Evolutionary conservation across 2,797 vertebrate species (phyloP), one percentile per base, ranked within the genome.

Genomic region (Rhinoraja longicauda): DNA sequence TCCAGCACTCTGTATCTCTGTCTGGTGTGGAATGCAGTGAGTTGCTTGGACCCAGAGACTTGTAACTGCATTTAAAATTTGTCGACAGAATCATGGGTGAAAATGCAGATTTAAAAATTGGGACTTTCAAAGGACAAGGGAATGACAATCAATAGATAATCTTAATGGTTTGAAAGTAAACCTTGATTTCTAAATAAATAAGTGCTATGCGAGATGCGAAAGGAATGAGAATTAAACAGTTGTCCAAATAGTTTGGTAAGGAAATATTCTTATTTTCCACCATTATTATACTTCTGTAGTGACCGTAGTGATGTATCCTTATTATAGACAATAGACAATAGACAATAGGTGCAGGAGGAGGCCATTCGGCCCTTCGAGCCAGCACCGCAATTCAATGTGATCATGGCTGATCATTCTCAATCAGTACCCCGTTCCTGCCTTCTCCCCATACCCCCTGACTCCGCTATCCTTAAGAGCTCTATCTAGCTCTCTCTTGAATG

Each of bases 241-340:
- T 26, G 17, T 1, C 12, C 59, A 88, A 67, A 36, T 0, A 32
- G 5, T 32, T 91, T 24, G 90, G 29, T 53, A 29, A 75, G 39
- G 39, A 92, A 53, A 9, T 26, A 29, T 75, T 92, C 90, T 92
- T 53, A 92, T 53, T 92, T 70, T 92, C 67, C 26, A 26, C 36
- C 10, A 7, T 45, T 75, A 39, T 92, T 62, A 8, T 73, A 45
- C 26, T 1, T 15, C n/a, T n/a, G n/a, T n/a, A n/a, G n/a, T n/a
- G n/a, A n/a, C n/a, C n/a, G n/a, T n/a, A n/a, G n/a, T n/a, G n/a
- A n/a, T n/a, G n/a, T n/a, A n/a, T n/a, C n/a, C n/a, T n/a, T n/a
- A n/a, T n/a, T n/a, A n/a, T n/a, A n/a, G n/a, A n/a, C n/a, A n/a
- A n/a, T n/a, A n/a, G n/a, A n/a, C n/a, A n/a, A n/a, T n/a, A n/a